A percentile compares a stretch with the other conserved stretches of the same genome.
These are phyloP conservation scores for Loriculus beryllinus DNA, from an alignment of 2,797 vertebrate species.

Conservation along the genomic window DNA sequence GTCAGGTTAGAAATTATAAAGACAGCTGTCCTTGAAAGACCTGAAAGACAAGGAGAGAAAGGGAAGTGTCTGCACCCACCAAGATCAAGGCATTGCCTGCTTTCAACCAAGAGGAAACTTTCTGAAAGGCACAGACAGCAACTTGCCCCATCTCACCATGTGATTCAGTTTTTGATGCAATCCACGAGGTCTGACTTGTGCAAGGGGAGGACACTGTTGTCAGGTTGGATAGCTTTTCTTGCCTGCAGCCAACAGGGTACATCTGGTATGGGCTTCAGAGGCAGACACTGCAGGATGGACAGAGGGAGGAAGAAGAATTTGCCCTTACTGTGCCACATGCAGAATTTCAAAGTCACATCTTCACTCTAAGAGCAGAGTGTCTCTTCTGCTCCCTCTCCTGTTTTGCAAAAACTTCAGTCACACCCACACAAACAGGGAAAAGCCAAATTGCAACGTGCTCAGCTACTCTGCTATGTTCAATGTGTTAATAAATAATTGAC, in stretches of 20 bases:
- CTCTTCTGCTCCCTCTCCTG: not conserved
- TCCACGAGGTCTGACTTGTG: not conserved
- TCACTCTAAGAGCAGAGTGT: not conserved
- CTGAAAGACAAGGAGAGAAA: not conserved
- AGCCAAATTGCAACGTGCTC: accelerated
- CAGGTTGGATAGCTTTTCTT: not conserved
- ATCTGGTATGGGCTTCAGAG: not conserved
- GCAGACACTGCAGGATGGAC: not conserved
- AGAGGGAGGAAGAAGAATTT: not conserved
- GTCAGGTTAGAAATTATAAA: not conserved
- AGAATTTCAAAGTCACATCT: not conserved
- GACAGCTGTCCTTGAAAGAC: not conserved
- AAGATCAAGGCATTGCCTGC: not conserved
- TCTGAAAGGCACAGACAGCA: not conserved
- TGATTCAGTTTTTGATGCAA: not conserved
- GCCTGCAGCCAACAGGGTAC: not conserved
- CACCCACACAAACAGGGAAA: not conserved
- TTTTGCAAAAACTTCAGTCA: not conserved
- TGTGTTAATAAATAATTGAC: slow-evolving; percentile 52
- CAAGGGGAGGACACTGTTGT: not conserved
- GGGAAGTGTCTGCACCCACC: not conserved
- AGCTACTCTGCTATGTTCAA: not conserved
- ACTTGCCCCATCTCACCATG: not conserved
- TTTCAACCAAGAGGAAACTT: not conserved
- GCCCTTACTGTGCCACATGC: not conserved